phyloP scores from a whole-genome alignment of 2,113 vertebrate genomes.

The Montifringilla adamsi region DNA sequence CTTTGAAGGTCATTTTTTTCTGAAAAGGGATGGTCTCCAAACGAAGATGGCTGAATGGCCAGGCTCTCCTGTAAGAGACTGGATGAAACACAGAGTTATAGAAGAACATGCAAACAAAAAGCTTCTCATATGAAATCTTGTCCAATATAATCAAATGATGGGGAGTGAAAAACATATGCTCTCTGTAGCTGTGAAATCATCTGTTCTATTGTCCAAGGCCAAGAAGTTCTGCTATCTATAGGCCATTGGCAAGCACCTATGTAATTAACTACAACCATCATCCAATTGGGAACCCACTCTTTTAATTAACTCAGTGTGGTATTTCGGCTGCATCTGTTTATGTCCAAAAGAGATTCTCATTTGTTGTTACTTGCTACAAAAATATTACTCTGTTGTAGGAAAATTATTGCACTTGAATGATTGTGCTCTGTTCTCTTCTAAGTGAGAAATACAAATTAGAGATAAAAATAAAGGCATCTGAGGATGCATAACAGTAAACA shows the following conservation, averaged over 20 bases:
- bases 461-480: neutral
- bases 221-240: neutral
- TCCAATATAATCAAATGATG: neutral
- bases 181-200: neutral
- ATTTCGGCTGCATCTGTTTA: neutral
- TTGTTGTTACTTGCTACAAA: neutral
- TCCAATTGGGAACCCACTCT: neutral
- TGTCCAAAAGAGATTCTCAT: neutral
- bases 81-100: neutral
- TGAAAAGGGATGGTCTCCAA: neutral
- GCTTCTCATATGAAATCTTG: neutral
- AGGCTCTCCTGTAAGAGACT: neutral
- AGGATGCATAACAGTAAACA: neutral
- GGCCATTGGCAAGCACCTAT: neutral
- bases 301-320: slow-evolving; percentile 28
- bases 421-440: neutral
- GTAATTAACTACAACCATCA: neutral
- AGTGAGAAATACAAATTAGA: neutral
- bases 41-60: neutral
- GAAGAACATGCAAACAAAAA: neutral
- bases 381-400: neutral
- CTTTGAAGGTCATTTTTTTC: neutral
- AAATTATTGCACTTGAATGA: neutral
- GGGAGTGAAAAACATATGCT: neutral
- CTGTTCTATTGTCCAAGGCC: neutral